Percentiles rank a stretch among this genome's conserved stretches.
Conservation (phyloP, 2,888 invertebrate species). For the Lydus trimaculatus region DNA sequence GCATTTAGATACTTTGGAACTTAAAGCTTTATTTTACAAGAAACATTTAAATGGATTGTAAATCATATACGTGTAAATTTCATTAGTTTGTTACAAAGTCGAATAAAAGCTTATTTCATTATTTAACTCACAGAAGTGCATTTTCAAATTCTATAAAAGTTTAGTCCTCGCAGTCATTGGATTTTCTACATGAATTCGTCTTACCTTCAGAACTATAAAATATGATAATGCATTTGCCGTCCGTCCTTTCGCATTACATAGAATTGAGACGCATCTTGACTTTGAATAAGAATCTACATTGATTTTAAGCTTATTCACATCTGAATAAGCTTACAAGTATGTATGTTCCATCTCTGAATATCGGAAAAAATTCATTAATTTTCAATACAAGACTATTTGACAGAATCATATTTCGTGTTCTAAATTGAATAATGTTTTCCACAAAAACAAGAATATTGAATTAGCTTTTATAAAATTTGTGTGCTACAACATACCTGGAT, state of each 20-base stretch:
- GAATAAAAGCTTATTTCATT: too few species aligned
- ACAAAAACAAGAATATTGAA: too few species aligned
- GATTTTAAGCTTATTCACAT: neutral
- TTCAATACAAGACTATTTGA: neutral
- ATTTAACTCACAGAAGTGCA: neutral
- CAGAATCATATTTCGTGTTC: too few species aligned
- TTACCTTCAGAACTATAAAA: neutral
- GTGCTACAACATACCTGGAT: too few species aligned
- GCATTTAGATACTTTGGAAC: too few species aligned
- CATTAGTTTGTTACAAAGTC: too few species aligned
- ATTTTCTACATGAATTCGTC: neutral
- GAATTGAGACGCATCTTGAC: conserved; percentile 6
- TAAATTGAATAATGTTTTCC: too few species aligned
- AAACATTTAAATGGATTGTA: too few species aligned
- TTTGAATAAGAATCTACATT: neutral
- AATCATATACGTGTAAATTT: too few species aligned
- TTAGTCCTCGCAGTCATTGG: neutral
- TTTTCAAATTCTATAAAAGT: neutral
- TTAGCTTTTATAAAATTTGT: too few species aligned
- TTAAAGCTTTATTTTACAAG: too few species aligned
- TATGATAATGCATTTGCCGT: conserved; percentile 2
- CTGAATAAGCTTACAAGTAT: neutral
- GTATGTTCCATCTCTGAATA: neutral
- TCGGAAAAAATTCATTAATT: neutral
- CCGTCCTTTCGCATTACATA: neutral